Evolutionary conservation across 2,888 invertebrate genomes (phyloP), one percentile per base, ranked within the genome.

Genomic region (Pollenia labialis): DNA sequence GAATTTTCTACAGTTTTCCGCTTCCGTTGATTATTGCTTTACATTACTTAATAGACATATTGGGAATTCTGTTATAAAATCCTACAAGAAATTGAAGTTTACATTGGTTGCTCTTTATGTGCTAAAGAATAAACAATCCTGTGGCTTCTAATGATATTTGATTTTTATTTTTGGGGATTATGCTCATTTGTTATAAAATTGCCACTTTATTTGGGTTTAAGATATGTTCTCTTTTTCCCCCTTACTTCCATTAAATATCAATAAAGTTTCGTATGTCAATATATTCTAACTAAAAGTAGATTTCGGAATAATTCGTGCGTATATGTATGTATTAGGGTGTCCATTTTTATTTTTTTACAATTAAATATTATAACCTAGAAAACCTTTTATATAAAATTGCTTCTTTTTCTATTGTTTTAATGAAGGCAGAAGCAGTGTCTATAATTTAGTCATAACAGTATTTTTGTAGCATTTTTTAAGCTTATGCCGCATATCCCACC

Each of bases 101-200:
- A 48, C 16, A 69, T 40, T 52, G 12, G 18, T 40, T 69, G 50
- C 2, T 58, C 54, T 40, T 40, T 46, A 44, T 48, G 40, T 14
- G 4, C 32, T 32, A 0, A 32, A 32, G 6, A 32, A 32, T 32
- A 32, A 6, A 32, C 32, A 32, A 32, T 32, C 32, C 32, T 32
- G 32, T 50, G 68, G 12, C 68, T 50, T 11, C 40, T 62, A 52
- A 58, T 77, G n/a, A n/a, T 11, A 66, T 42, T 76, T 76, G 46
- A 76, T 69, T 69, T 84, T 46, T 66, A 66, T 69, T 84, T 44
- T 66, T 56, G 52, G 52, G 72, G 71, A 71, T 77, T 77, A 72
- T 18, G 50, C 52, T 77, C 56, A 84, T 76, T 44, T 23, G 58
- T 50, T 83, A 50, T 66, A 77, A 77, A 77, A 79, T 68, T 84